Percentiles rank a stretch among this genome's conserved stretches.
phyloP scores from a whole-genome alignment of 2,113 vertebrate species.

The Tympanuchus pallidicinctus region DNA sequence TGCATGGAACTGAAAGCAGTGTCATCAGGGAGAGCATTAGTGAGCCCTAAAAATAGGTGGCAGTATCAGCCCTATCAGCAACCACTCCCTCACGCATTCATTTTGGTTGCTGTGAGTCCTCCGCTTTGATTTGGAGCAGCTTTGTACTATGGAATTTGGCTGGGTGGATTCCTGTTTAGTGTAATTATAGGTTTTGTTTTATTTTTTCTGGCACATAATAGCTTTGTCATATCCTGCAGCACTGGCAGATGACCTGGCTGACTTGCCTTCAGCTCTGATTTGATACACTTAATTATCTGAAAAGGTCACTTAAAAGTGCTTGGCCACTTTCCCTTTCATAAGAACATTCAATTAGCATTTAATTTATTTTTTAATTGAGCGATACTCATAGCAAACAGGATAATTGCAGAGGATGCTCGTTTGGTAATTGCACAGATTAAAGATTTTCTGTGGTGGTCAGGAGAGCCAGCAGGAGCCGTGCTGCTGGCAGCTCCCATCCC shows the following conservation, averaged over 20 bases:
- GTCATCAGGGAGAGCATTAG: background rate
- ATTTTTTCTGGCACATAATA: background rate
- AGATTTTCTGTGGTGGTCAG: background rate
- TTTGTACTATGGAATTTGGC: background rate
- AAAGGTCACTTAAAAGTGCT: background rate
- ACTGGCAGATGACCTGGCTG: background rate
- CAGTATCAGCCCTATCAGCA: background rate
- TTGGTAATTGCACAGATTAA: background rate
- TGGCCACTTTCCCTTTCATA: background rate
- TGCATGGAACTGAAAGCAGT: background rate
- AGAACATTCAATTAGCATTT: background rate
- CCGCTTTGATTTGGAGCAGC: background rate
- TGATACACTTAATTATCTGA: background rate
- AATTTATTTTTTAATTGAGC: background rate
- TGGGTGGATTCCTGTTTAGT: background rate
- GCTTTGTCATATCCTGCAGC: background rate
- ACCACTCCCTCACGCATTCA: background rate
- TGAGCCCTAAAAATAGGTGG: slow-evolving; percentile 3
- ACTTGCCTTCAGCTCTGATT: background rate
- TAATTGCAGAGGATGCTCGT: background rate
- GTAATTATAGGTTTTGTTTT: background rate
- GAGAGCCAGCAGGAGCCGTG: background rate
- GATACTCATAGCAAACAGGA: background rate
- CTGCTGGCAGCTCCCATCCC: background rate
- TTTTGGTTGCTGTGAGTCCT: background rate